Evolutionary conservation across 2,113 vertebrate genomes (phyloP).

Genomic region (Lepus europaeus): DNA sequence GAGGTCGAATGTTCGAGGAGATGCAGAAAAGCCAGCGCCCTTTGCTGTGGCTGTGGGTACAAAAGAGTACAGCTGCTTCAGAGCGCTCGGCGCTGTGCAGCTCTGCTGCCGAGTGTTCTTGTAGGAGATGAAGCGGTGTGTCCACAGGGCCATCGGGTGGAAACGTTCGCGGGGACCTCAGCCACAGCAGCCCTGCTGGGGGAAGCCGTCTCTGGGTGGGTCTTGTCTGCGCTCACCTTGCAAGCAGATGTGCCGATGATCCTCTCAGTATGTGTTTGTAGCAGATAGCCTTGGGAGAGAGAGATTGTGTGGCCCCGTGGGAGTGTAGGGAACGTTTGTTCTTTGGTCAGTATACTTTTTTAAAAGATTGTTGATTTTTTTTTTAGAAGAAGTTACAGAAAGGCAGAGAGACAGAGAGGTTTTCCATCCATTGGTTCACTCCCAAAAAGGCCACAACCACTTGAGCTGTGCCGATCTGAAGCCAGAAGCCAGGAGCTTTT

Average conservation of each 20-base stretch:
- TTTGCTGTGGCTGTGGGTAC: neutral
- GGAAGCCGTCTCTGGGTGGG: neutral
- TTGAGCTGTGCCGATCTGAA: too few relatives aligned
- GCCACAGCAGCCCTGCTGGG: neutral
- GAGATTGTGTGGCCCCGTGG: neutral
- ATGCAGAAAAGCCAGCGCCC: neutral
- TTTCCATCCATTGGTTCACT: too few relatives aligned
- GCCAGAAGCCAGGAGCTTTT: too few relatives aligned
- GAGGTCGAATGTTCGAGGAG: neutral
- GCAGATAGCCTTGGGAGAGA: neutral
- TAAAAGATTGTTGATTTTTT: too few relatives aligned
- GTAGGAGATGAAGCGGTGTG: too few relatives aligned
- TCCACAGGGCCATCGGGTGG: neutral
- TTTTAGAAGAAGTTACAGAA: too few relatives aligned
- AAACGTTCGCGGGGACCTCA: neutral
- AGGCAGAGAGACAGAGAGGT: too few relatives aligned
- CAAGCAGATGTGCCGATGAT: neutral
- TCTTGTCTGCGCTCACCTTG: constrained; percentile 1
- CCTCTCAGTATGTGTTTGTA: neutral
- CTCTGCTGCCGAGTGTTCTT: too few relatives aligned
- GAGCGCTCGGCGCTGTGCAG: neutral
- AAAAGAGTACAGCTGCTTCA: neutral
- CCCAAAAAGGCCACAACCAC: too few relatives aligned
- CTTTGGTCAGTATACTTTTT: neutral
- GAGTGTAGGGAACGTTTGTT: neutral